Percentiles rank a stretch among this genome's conserved stretches.
Conservation (phyloP, 35 echinoderm and acorn worm genomes). For the Heliocidaris erythrogramma region DNA sequence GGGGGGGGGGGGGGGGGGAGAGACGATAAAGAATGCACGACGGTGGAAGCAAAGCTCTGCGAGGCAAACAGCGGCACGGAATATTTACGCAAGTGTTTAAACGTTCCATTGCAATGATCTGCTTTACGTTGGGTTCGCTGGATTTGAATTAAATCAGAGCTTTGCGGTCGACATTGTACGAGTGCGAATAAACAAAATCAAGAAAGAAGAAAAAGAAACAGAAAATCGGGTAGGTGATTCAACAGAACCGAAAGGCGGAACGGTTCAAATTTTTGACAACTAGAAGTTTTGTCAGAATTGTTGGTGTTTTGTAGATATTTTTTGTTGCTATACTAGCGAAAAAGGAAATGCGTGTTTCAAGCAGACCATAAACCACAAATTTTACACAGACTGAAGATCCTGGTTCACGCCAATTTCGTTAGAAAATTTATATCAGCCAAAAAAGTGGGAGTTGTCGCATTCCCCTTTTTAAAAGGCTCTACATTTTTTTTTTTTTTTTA, state of each 20-base stretch:
- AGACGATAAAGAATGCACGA: background rate
- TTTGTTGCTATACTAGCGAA: background rate
- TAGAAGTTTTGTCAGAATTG: too few relatives aligned
- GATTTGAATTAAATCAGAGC: background rate
- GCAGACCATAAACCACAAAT: background rate
- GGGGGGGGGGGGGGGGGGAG: too few relatives aligned
- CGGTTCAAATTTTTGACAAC: too few relatives aligned
- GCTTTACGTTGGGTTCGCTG: background rate
- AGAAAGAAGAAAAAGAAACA: too few relatives aligned
- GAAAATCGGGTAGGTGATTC: too few relatives aligned
- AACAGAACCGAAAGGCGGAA: too few relatives aligned
- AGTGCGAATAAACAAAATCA: too few relatives aligned
- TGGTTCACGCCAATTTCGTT: background rate
- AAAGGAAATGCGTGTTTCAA: background rate
- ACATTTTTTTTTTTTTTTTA: too few relatives aligned
- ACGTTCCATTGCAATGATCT: background rate
- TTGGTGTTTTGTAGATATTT: background rate
- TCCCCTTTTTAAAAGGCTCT: background rate
- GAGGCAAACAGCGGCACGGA: background rate
- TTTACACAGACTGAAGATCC: background rate
- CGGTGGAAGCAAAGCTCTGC: background rate
- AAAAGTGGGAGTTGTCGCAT: background rate
- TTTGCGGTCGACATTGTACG: background rate
- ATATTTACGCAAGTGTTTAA: constrained; percentile 21
- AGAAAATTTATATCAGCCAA: background rate